Percentiles rank a stretch among this genome's conserved stretches.
phyloP scores from a whole-genome alignment of 2,113 vertebrate genomes.

The Mormyrus iriodes region DNA sequence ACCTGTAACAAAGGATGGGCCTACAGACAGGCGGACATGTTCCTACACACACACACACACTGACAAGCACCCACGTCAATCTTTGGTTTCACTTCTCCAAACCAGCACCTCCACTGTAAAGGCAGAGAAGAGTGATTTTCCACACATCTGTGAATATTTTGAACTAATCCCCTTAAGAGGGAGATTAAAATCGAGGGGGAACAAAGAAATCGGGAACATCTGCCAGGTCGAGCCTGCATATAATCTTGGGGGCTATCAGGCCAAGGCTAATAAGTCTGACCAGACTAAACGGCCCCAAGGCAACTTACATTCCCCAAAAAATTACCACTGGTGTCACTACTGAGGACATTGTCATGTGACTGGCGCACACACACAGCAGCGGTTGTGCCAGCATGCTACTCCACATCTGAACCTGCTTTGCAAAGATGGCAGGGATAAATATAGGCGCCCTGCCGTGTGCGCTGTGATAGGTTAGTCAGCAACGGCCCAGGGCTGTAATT shows the following conservation, averaged over 20 bases:
- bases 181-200: not conserved
- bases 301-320: not conserved
- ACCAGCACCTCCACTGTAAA: not conserved
- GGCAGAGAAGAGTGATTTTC: not conserved
- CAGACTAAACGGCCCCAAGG: not conserved
- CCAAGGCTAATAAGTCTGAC: not conserved
- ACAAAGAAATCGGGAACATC: constrained; percentile 7
- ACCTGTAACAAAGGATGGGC: no score
- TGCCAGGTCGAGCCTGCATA: constrained; percentile 15
- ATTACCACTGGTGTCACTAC: not conserved
- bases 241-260: constrained; percentile 6
- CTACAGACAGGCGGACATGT: not conserved
- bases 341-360: not conserved
- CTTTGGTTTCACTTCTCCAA: not conserved
- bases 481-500: constrained; percentile 52
- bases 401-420: not conserved
- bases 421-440: constrained; percentile 5
- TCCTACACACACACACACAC: not conserved
- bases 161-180: not conserved
- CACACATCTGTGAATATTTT: not conserved
- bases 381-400: not conserved
- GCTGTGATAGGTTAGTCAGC: constrained; percentile 46
- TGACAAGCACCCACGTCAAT: not conserved
- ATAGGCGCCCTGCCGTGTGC: constrained; percentile 36
- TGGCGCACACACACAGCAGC: not conserved